Evolutionary conservation across 2,113 vertebrate genomes (phyloP), one percentile per base, ranked within the genome.

Genomic region (Saccopteryx bilineata): DNA sequence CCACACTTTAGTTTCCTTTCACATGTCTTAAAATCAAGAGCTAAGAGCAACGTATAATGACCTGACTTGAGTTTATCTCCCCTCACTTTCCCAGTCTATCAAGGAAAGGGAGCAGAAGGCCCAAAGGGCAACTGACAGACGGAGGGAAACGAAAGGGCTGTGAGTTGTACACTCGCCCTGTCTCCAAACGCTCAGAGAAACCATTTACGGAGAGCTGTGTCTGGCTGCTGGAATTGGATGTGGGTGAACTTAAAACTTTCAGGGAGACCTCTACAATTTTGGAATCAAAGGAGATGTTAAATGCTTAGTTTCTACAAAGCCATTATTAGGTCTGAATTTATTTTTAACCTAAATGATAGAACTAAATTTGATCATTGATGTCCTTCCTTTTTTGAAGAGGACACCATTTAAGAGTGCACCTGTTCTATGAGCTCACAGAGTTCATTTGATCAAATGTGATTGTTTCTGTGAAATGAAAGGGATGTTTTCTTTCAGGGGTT

Each of bases 21-120:
- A 39, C 9, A 3, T 84, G 56, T 90, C 84, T 96, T 89, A 91
- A 87, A 94, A 93, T 86, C 69, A 87, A 82, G 79, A 92, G 75
- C 83, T 87, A 46, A 7, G 65, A 75, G 19, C 12, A 28, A 68
- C 80, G 56, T 84, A 14, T 61, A 60, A 72, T 87, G 14, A 84
- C n/a, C 63, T 71, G 33, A 65, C 60, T 89, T 50, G 76, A 50
- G 14, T 71, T 82, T 76, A 54, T 71, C 79, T 56, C 39, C 18
- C 95, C 1, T 68, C 60, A 7, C 56, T 28, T 56, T 83, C 21
- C 1, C 5, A 26, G 71, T 72, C 74, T 61, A 28, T 19, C 13
- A 56, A 31, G 48, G 48, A 68, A 23, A 92, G 19, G 28, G 48
- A 60, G 26, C 23, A 1, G 12, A 71, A 93, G 82, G 50, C 14